Evolutionary conservation across 2,113 vertebrate genomes (phyloP), one percentile per base, ranked within the genome.

Genomic region (Pollachius pollachius): DNA sequence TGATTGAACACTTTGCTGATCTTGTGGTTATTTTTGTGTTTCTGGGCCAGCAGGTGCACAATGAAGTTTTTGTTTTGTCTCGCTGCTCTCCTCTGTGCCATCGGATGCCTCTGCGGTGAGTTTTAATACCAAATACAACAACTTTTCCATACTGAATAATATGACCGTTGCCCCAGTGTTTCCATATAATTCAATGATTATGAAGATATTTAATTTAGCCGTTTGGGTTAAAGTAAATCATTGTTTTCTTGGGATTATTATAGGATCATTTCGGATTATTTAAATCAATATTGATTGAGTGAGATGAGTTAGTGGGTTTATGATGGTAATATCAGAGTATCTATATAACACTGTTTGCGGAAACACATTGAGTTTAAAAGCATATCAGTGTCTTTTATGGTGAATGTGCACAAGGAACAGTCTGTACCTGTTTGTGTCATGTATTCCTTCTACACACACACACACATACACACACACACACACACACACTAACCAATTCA

Each of bases 1-100:
- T 48, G 41, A 48, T 48, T 12, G 41, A 48, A 9, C 41, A 48
- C 41, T 9, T 48, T 48, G 41, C 11, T 13, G 8, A 48, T 48
- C 41, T 62, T 25, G 18, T 59, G 69, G 37, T 52, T 65, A 52
- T 18, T 62, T 59, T n/a, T 76, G 66, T 68, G 72, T 17, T 34
- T 63, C 60, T 34, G 62, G 63, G 66, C 12, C 18, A 27, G n/a
- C 21, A 73, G 75, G 60, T 81, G 52, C 63, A 2, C 68, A 64
- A 94, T 92, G 93, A 93, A 91, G 86, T 67, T 75, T 68, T 11
- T 83, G 78, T 5, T 89, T 13, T 74, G 77, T 66, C 48, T 89
- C 41, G 56, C 82, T 48, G 65, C 81, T 52, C 74, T 91, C 64
- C 66, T 90, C 73, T 87, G 80, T 71, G 67, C 88, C 70, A 61